Base-by-base conservation (phyloP, 2,888 invertebrate genomes). In the Epinotia brunnichana region DNA sequence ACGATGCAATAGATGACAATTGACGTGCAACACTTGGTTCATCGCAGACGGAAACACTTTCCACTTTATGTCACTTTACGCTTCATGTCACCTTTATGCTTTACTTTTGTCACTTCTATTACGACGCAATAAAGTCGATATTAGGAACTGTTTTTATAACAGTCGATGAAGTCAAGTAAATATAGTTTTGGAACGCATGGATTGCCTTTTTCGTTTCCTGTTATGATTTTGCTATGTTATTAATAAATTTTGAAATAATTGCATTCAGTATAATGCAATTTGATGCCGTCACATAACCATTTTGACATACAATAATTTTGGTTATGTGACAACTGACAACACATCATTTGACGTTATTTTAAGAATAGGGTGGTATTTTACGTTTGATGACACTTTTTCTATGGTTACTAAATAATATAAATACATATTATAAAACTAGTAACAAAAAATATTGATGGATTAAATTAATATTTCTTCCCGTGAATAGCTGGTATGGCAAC, bases 41-140 rank as follows among this genome's bases (percentile, higher is more conserved):
- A 85, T 83, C 84, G 78, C 78, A 77, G 80, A 74, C 85, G 90
- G 89, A 89, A 90, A 83, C 85, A 83, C 88, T 89, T 90, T 90
- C 90, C 87, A 89, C 81, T 89, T 85, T 85, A 87, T 88, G 86
- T 86, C 86, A 89, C 83, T 84, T 80, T 85, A 81, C 82, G 85
- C 82, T 81, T 82, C 79, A 81, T 77, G 77, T 79, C 80, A 77
- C 73, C 69, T 69, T 74, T 61, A 66, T 59, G 35, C 59, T 67
- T 61, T 17, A 71, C 54, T 62, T 51, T 21, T 51, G 24, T 48
- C 41, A 66, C 60, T 54, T 66, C 61, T 71, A 71, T 51, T 56
- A n/a, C 66, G n/a, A 19, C 0, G 35, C n/a, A 24, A 10, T 71
- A 74, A 35, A 67, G 56, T 51, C 24, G 44, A 56, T 41, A 29